A percentile compares a stretch with the other conserved stretches of the same genome.
These are phyloP conservation scores for Bucco capensis DNA, from an alignment of 2,113 vertebrate genomes.

Conservation along the genomic window DNA sequence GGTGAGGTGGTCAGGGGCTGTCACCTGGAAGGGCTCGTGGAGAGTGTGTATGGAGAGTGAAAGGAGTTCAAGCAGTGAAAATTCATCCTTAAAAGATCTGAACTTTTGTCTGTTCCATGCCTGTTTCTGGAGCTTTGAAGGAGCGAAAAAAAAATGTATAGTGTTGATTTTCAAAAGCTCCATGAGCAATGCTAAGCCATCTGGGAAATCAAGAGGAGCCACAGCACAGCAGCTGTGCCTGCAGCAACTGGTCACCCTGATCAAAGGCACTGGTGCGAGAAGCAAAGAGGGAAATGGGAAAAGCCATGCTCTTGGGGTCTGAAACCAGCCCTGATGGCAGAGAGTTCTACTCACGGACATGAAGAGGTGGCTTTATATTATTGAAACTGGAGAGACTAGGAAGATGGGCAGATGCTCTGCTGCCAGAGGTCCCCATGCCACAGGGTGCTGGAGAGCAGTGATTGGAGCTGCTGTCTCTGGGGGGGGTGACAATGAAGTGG, in stretches of 20 bases:
- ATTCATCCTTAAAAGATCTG: background rate
- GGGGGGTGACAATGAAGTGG: fast-evolving
- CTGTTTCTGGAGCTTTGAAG: background rate
- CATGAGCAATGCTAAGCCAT: background rate
- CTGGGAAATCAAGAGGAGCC: constrained; percentile 9
- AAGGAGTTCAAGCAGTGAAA: background rate
- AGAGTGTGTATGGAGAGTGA: background rate
- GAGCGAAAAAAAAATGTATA: background rate
- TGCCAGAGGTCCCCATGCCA: fast-evolving
- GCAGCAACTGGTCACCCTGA: background rate
- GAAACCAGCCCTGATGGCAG: background rate
- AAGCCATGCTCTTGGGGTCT: background rate
- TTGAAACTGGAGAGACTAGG: background rate
- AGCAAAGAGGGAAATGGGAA: background rate
- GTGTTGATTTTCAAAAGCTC: background rate
- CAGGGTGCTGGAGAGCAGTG: background rate
- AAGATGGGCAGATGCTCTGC: fast-evolving
- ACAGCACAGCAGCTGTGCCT: background rate
- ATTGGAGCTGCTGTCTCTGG: fast-evolving
- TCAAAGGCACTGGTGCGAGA: background rate
- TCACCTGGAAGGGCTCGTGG: background rate
- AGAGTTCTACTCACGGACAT: background rate
- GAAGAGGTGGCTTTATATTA: background rate
- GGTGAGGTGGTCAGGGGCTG: background rate
- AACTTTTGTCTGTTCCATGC: background rate